Base-by-base conservation (phyloP, 2,113 vertebrate species). In the Colaptes auratus region DNA sequence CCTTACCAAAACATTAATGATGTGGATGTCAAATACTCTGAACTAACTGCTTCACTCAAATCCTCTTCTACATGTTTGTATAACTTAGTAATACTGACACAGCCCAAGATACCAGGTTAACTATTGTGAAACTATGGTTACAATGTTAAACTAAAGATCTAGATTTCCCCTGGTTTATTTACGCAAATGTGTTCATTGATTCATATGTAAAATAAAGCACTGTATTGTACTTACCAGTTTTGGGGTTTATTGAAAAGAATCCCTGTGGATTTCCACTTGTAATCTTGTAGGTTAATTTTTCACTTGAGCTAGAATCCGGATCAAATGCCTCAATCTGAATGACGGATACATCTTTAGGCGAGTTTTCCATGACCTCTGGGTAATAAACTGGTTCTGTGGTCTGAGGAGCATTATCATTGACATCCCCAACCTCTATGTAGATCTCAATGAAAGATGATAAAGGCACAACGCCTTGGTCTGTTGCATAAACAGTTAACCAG, bases 251-350 rank as follows among this genome's bases (percentile, higher is more conserved):
- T 81, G 97, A 90, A 60, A 99, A 99, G 97, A 99, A 99, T n/a
- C 99, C 99, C 91, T 99, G 99, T 5, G 99, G 99, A 96, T 99
- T 99, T 85, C 99, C 99, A 64, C 99, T 99, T 75, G 99, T 98
- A 97, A 99, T 99, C 97, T 94, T 99, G 97, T 99, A 99, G 12
- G 95, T 97, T 89, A 99, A 96, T 88, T 98, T 99, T 91, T 99
- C 99, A 8, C 97, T 98, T 79, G 99, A 98, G 83, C 98, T 98
- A 2, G 98, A 98, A 88, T 99, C 99, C 5, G 99, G 99, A 97
- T 99, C 99, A 69, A 98, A 98, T 3, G 99, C 99, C 39, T 99
- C 98, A 33, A 99, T 98, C 66, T 99, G 98, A 93, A 99, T 98
- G 93, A 99, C 98, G 1, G 99, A 99, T 7, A 99, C 96, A 61